phyloP scores from a whole-genome alignment of 1,140 invertebrate species.

The Linepithema humile region DNA sequence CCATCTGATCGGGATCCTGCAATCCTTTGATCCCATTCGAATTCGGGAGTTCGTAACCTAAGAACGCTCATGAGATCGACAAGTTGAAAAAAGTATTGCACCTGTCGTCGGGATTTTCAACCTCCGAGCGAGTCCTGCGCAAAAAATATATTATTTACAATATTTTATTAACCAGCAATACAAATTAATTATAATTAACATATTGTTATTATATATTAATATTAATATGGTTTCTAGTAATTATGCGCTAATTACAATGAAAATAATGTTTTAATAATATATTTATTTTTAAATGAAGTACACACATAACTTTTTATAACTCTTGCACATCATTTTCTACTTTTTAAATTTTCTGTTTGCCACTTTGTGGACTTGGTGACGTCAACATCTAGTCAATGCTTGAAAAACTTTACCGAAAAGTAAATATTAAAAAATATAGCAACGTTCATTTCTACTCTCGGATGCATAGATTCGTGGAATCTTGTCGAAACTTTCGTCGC shows the following conservation, averaged over 20 bases:
- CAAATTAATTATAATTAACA: slow-evolving; percentile 1
- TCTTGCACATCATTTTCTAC: background rate
- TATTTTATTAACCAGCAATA: background rate
- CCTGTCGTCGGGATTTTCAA: slow-evolving; percentile 55
- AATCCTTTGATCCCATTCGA: slow-evolving; percentile 75
- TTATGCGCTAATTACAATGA: background rate
- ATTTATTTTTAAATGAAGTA: no score
- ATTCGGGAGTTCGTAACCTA: slow-evolving; percentile 71
- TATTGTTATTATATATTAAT: background rate
- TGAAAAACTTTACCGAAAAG: slow-evolving; percentile 12
- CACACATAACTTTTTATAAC: no score
- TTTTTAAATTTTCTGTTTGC: background rate
- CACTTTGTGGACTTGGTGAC: slow-evolving; percentile 28
- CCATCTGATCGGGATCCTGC: slow-evolving; percentile 74
- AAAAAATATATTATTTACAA: background rate
- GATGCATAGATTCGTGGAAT: slow-evolving; percentile 50
- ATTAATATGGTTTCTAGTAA: no score
- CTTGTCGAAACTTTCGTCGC: slow-evolving; percentile 56
- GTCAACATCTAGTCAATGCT: slow-evolving; percentile 30
- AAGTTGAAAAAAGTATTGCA: slow-evolving; percentile 55
- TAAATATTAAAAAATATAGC: slow-evolving; percentile 55
- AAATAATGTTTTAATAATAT: background rate
- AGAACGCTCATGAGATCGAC: slow-evolving; percentile 63
- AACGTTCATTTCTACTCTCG: slow-evolving; percentile 52
- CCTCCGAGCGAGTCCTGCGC: no score